phyloP scores from a whole-genome alignment of 2,888 invertebrate species.

The Drosophila aldrichi region DNA sequence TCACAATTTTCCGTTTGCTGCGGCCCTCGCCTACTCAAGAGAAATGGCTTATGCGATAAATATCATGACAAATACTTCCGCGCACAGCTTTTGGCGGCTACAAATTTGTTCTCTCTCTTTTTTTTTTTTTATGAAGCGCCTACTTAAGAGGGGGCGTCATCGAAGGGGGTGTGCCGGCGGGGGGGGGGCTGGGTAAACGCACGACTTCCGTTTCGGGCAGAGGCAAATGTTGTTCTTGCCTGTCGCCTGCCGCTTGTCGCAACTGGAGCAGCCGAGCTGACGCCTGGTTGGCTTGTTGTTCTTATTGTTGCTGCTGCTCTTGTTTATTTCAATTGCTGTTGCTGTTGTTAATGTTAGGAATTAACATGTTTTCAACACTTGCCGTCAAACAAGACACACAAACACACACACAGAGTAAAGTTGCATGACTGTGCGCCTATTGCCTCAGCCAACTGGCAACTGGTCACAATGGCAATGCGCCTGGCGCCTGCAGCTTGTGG shows the following conservation, averaged over 20 bases:
- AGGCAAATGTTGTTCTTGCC: slow-evolving; percentile 52
- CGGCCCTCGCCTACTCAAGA: slow-evolving; percentile 47
- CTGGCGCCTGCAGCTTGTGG: slow-evolving; percentile 67
- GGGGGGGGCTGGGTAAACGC: slow-evolving; percentile 9
- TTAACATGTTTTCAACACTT: slow-evolving; percentile 80
- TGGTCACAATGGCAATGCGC: slow-evolving; percentile 60
- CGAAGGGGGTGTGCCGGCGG: not conserved
- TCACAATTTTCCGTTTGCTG: slow-evolving; percentile 68
- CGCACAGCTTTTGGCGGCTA: slow-evolving; percentile 40
- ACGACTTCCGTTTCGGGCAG: slow-evolving; percentile 66
- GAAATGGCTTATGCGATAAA: slow-evolving; percentile 72
- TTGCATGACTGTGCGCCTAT: slow-evolving; percentile 49
- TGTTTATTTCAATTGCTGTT: slow-evolving; percentile 19
- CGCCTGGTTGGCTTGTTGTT: slow-evolving; percentile 29
- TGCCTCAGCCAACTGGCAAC: slow-evolving; percentile 21
- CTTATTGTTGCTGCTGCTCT: slow-evolving; percentile 8
- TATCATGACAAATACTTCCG: slow-evolving; percentile 77
- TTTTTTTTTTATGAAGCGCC: slow-evolving; percentile 29
- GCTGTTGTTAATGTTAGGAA: slow-evolving; percentile 65
- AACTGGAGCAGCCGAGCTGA: slow-evolving; percentile 55
- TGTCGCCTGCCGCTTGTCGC: slow-evolving; percentile 18
- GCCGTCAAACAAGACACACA: slow-evolving; percentile 45
- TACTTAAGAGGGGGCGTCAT: slow-evolving; percentile 23
- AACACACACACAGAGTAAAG: slow-evolving; percentile 25
- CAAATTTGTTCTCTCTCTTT: slow-evolving; percentile 7